A percentile compares a stretch with the other conserved stretches of the same genome.
These are phyloP conservation scores for Fukomys damarensis DNA, from an alignment of 2,113 vertebrate genomes.

Conservation along the genomic window DNA sequence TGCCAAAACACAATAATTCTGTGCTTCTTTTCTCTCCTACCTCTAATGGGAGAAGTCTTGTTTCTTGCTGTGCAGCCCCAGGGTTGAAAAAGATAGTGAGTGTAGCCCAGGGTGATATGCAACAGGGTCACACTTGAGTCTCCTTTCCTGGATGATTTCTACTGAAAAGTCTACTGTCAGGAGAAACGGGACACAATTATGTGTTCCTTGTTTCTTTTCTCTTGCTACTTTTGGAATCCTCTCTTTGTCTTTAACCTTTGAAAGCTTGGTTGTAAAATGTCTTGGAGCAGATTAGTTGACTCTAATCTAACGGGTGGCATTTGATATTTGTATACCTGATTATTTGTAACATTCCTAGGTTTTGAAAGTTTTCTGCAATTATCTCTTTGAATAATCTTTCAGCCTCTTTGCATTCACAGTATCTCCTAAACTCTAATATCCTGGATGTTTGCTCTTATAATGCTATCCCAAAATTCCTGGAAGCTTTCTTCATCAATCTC, in stretches of 20 bases:
- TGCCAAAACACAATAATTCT: background rate
- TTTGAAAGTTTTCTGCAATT: background rate
- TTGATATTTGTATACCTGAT: background rate
- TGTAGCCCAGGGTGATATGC: too few species aligned
- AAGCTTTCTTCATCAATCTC: background rate
- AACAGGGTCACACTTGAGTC: background rate
- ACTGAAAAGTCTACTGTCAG: background rate
- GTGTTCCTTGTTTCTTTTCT: background rate
- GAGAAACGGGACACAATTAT: background rate
- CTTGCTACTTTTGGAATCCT: background rate
- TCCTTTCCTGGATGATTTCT: background rate
- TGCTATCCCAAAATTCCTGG: background rate
- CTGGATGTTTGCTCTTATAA: background rate
- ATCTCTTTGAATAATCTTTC: background rate
- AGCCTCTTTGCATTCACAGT: background rate
- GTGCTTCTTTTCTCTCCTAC: background rate
- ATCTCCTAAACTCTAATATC: background rate
- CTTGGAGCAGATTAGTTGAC: background rate
- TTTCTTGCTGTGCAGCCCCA: background rate
- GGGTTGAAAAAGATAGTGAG: background rate
- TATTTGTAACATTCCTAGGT: background rate
- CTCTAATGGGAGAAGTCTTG: background rate
- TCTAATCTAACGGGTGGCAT: too few species aligned
- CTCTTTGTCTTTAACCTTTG: background rate
- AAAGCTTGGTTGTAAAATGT: too few species aligned